phyloP scores from a whole-genome alignment of 2,797 vertebrate genomes.

The Falco berigora region DNA sequence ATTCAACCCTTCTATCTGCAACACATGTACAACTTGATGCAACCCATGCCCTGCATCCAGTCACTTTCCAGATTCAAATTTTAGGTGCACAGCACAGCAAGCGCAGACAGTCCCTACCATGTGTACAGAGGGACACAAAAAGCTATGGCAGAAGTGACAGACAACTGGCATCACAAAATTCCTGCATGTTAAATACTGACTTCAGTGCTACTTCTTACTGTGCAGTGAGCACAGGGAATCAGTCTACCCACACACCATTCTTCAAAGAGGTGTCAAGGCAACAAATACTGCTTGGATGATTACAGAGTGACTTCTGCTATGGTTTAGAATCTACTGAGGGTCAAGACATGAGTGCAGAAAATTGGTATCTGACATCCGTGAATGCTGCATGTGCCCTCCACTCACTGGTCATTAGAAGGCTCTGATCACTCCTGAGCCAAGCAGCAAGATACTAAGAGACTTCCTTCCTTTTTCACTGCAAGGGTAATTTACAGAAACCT shows the following conservation, averaged over 20 bases:
- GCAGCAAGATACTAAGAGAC: not conserved
- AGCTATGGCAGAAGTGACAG: not conserved
- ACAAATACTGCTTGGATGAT: not conserved
- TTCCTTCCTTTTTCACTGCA: not conserved
- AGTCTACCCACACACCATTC: not conserved
- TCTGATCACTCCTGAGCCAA: not conserved
- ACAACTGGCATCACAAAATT: not conserved
- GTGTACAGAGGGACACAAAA: not conserved
- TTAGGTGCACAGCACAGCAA: not conserved
- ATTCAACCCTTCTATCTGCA: not conserved
- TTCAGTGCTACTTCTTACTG: not conserved
- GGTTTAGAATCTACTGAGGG: not conserved
- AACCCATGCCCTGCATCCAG: not conserved
- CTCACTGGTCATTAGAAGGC: not conserved
- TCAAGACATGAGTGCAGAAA: not conserved
- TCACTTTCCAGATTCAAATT: not conserved
- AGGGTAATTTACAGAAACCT: not conserved
- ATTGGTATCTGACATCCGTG: not conserved
- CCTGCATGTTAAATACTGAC: not conserved
- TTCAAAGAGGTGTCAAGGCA: not conserved
- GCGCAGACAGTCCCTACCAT: not conserved
- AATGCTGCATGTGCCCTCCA: not conserved
- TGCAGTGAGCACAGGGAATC: not conserved
- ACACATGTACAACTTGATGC: not conserved
- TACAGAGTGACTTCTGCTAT: not conserved